A percentile compares a stretch with the other conserved stretches of the same genome.
Evolutionary conservation across 2,797 vertebrate genomes (phyloP).

Genomic region (Jordanella pulchra): DNA sequence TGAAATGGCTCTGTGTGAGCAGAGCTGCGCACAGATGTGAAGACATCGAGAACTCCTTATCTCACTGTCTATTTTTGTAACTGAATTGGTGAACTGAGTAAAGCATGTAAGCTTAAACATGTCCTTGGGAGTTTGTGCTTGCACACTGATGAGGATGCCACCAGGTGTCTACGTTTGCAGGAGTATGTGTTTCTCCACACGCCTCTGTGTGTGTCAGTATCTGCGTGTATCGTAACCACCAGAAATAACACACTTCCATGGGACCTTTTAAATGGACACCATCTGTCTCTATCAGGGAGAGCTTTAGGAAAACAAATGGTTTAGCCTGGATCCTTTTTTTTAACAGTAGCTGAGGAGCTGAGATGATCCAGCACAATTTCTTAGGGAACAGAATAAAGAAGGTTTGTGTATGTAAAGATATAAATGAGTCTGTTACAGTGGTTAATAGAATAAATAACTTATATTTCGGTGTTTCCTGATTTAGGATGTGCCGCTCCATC

Average conservation of each 20-base stretch:
- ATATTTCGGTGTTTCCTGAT: slow-evolving; percentile 30
- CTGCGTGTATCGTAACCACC: slow-evolving; percentile 60
- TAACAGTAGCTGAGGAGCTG: slow-evolving; percentile 29
- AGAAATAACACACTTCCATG: slow-evolving; percentile 76
- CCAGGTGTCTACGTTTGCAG: slow-evolving; percentile 46
- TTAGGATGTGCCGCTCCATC: slow-evolving; percentile 26
- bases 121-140: slow-evolving; percentile 31
- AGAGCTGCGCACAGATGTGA: slow-evolving; percentile 36
- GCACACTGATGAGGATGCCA: slow-evolving; percentile 33
- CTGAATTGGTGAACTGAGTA: slow-evolving; percentile 11
- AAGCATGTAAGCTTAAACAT: slow-evolving; percentile 8
- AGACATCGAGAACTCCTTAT: slow-evolving; percentile 31
- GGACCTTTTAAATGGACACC: slow-evolving; percentile 77
- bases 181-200: slow-evolving; percentile 47
- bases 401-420: too few species aligned
- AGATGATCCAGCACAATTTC: slow-evolving; percentile 49
- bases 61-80: background rate
- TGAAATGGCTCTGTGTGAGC: slow-evolving; percentile 43
- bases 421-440: too few species aligned
- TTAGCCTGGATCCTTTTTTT: slow-evolving; percentile 56
- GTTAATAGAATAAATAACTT: slow-evolving; percentile 5
- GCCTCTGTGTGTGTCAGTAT: slow-evolving; percentile 44
- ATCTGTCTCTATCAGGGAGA: slow-evolving; percentile 74
- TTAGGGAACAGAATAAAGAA: slow-evolving; percentile 36
- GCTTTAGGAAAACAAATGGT: slow-evolving; percentile 72